A percentile compares a stretch with the other conserved stretches of the same genome.
These are phyloP conservation scores for Isaurus tuberculatus DNA, from an alignment of 92 coral and sea anemone genomes.

Conservation along the genomic window DNA sequence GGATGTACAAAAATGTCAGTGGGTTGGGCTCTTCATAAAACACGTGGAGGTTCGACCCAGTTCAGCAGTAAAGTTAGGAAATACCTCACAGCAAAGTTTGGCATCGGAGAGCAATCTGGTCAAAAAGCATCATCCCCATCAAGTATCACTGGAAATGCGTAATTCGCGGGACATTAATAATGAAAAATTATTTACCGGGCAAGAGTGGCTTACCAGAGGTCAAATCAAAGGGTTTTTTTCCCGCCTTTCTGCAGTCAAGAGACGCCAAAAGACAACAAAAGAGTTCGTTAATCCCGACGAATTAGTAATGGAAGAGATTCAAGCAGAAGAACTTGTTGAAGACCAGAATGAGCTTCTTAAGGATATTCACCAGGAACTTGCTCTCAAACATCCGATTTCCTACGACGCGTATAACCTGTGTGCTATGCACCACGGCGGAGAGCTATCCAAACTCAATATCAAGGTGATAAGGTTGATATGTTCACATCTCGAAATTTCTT, in stretches of 20 bases:
- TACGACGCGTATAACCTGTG: conserved; percentile 66
- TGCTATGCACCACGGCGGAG: conserved; percentile 40
- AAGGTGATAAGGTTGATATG: conserved; percentile 50
- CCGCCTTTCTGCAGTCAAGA: conserved; percentile 56
- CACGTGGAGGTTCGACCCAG: conserved; percentile 47
- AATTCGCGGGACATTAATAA: conserved; percentile 50
- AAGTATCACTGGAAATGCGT: conserved; percentile 70
- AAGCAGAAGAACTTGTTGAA: neutral
- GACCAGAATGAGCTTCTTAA: conserved; percentile 1
- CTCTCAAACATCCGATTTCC: conserved; percentile 54
- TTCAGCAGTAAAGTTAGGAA: conserved; percentile 57
- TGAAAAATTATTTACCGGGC: conserved; percentile 30
- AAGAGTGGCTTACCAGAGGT: conserved; percentile 60
- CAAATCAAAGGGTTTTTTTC: conserved; percentile 62
- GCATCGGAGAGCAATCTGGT: conserved; percentile 64
- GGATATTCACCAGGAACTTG: conserved; percentile 38
- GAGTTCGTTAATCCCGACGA: neutral
- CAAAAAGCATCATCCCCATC: conserved; percentile 59
- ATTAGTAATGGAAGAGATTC: neutral
- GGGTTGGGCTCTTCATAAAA: conserved; percentile 62
- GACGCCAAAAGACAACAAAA: neutral
- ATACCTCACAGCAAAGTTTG: conserved; percentile 63
- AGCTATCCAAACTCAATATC: conserved; percentile 23
- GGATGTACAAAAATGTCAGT: neutral
- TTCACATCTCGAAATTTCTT: conserved; percentile 40